Evolutionary conservation across 2,888 invertebrate genomes (phyloP).

Genomic region (Stictocephala bisonia): DNA sequence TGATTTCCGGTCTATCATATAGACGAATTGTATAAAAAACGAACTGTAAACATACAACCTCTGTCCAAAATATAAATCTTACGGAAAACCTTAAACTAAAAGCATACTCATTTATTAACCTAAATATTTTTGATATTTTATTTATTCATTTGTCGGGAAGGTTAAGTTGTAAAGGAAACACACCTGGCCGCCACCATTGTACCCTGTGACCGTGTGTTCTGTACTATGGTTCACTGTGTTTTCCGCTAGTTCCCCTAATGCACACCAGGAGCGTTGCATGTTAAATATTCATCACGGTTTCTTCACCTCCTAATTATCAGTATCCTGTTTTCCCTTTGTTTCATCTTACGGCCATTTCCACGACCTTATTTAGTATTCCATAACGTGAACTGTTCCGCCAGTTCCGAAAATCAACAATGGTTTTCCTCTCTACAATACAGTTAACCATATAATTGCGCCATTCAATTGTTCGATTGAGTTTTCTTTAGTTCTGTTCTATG

Average conservation of each 20-base stretch:
- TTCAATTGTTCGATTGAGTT: constrained; percentile 40
- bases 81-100: too few species aligned
- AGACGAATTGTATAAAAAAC: too few species aligned
- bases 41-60: too few species aligned
- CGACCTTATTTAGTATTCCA: constrained; percentile 47
- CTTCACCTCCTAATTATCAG: constrained; percentile 47
- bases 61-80: too few species aligned
- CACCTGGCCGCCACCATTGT: too few species aligned
- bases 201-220: too few species aligned
- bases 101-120: too few species aligned
- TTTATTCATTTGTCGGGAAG: too few species aligned
- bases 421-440: not conserved
- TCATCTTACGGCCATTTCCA: constrained; percentile 45
- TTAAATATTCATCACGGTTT: constrained; percentile 48
- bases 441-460: constrained; percentile 23
- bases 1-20: too few species aligned
- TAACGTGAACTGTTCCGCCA: constrained; percentile 40
- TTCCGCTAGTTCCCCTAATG: constrained; percentile 44
- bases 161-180: too few species aligned
- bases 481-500: not conserved
- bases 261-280: constrained; percentile 46
- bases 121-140: too few species aligned
- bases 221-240: constrained; percentile 36
- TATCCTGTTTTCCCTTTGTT: constrained; percentile 48
- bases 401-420: constrained; percentile 44